Percentiles rank a stretch among this genome's conserved stretches.
Conservation (phyloP, 2,888 invertebrate species). For the Apodemia duryi region DNA sequence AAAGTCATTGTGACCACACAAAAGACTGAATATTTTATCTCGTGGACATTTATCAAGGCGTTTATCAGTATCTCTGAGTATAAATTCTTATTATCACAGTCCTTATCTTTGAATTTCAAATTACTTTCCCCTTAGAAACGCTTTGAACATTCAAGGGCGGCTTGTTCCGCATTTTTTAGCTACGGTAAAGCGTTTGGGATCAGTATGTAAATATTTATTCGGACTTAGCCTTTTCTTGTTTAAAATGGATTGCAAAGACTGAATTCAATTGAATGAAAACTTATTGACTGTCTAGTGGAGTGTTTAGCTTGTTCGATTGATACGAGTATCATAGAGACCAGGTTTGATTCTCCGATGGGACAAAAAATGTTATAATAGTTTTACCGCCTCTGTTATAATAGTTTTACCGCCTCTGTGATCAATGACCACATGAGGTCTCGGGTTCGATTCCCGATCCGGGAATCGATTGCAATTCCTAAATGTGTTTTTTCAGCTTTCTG, state of each 20-base stretch:
- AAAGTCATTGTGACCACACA: neutral
- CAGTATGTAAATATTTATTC: constrained; percentile 6
- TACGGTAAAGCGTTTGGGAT: neutral
- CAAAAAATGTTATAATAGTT: no score
- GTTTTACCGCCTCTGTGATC: no score
- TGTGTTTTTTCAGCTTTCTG: no score
- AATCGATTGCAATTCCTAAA: no score
- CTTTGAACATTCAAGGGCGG: constrained; percentile 1
- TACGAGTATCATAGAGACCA: no score
- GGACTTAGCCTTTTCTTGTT: neutral
- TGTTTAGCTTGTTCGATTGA: no score
- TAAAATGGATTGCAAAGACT: neutral
- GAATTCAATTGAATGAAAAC: neutral
- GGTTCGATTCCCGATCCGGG: no score
- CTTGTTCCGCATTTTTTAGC: neutral
- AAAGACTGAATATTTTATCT: constrained; percentile 2
- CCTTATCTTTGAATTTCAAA: constrained; percentile 14
- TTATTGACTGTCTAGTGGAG: no score
- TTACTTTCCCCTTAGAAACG: neutral
- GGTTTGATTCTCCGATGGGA: no score
- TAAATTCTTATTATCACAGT: constrained; percentile 10
- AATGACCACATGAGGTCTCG: no score
- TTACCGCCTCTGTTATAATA: no score
- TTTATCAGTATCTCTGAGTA: constrained; percentile 6
- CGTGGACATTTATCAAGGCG: constrained; percentile 4